A percentile compares a stretch with the other conserved stretches of the same genome.
phyloP scores from a whole-genome alignment of 1,140 invertebrate species.

The Ceratina australensis region DNA sequence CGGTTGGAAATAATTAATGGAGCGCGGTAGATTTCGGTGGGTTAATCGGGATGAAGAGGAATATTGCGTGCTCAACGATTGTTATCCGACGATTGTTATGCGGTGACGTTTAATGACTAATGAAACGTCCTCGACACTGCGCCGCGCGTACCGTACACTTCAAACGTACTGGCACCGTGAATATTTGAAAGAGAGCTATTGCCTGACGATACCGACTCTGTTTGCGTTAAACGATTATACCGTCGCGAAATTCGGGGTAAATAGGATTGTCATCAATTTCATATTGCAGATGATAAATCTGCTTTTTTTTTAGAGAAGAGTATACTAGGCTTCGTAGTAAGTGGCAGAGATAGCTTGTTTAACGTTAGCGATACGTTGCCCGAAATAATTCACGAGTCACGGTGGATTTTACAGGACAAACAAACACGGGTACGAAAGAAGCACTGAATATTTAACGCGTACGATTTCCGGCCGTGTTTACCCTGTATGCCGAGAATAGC shows the following conservation, averaged over 20 bases:
- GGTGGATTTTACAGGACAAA: not conserved
- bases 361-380: not conserved
- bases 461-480: conserved; percentile 14
- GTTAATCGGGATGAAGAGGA: conserved; percentile 4
- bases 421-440: conserved; percentile 5
- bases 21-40: not conserved
- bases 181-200: no score
- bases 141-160: no score
- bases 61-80: not conserved
- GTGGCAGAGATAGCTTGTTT: not conserved
- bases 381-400: not conserved
- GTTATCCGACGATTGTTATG: not conserved
- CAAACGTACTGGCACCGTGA: no score
- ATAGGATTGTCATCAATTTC: no score
- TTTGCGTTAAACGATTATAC: no score
- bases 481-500: not conserved
- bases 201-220: no score
- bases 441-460: conserved; percentile 7
- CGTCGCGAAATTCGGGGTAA: no score
- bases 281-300: no score
- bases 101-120: not conserved
- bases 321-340: no score
- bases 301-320: no score
- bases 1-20: conserved; percentile 8
- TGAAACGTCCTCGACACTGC: not conserved